Conservation (phyloP, 2,113 vertebrate species). For the Xiphophorus maculatus region DNA sequence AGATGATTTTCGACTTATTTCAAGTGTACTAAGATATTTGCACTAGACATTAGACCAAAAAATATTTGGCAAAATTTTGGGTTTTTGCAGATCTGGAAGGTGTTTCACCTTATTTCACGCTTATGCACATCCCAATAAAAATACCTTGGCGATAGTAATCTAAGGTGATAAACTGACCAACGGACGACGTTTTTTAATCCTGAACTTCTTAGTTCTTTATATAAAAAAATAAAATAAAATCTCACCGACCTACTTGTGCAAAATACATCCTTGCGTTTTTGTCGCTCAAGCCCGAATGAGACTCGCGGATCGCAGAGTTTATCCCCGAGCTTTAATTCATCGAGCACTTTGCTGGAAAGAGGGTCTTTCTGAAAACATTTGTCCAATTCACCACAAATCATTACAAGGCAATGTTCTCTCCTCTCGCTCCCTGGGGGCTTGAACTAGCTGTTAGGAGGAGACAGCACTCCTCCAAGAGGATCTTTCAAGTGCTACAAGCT, state of each 20-base stretch:
- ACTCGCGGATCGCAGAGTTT: constrained; percentile 11
- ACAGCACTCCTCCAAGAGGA: constrained; percentile 75
- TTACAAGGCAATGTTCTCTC: constrained; percentile 73
- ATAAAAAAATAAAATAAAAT: background rate
- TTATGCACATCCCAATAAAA: background rate
- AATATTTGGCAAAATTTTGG: too few relatives aligned
- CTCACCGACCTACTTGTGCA: background rate
- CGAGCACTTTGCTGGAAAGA: constrained; percentile 60
- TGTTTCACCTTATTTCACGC: background rate
- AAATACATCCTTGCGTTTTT: background rate
- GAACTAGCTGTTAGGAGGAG: constrained; percentile 72
- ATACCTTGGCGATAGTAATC: background rate
- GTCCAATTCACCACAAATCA: constrained; percentile 82
- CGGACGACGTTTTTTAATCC: background rate
- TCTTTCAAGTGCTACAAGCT: constrained; percentile 76
- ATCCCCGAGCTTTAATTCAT: constrained; percentile 58
- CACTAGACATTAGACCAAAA: background rate
- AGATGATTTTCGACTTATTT: too few relatives aligned
- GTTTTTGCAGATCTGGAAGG: too few relatives aligned
- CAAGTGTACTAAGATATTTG: background rate
- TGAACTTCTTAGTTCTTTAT: background rate
- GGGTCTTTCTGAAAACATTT: constrained; percentile 79
- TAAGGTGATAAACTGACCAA: background rate
- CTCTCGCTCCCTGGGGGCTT: constrained; percentile 75
- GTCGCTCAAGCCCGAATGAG: background rate